Conservation (phyloP, 2,888 invertebrate species). For the Drosophila lacicola region DNA sequence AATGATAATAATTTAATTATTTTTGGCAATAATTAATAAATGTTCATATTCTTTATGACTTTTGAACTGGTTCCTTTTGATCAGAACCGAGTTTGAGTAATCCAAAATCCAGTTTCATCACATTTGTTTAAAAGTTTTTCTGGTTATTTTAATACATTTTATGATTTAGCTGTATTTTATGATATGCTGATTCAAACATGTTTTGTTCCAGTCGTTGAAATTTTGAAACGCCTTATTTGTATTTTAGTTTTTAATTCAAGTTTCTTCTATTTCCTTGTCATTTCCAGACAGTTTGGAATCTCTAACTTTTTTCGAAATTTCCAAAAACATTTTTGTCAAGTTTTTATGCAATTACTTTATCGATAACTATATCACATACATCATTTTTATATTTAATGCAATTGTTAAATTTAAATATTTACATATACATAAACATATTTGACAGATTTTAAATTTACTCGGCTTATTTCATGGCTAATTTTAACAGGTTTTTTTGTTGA, state of each 20-base stretch:
- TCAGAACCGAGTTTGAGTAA: neutral
- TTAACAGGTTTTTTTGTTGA: neutral
- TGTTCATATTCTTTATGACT: neutral
- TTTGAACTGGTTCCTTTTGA: constrained; percentile 2
- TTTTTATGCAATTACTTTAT: too few species aligned
- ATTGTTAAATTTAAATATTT: neutral
- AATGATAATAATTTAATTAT: too few species aligned
- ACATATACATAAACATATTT: too few species aligned
- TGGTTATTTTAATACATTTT: neutral
- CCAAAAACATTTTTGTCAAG: too few species aligned
- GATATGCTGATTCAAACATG: neutral
- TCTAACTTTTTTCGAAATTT: neutral
- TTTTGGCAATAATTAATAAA: too few species aligned
- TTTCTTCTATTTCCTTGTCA: neutral
- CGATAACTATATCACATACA: too few species aligned
- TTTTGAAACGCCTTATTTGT: neutral
- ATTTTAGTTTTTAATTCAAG: neutral
- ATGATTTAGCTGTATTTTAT: neutral
- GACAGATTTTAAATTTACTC: neutral
- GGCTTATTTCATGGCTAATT: neutral
- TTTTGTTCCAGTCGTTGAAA: neutral
- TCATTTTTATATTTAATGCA: neutral
- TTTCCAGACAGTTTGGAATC: neutral
- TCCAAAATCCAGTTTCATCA: neutral
- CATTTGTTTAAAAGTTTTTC: neutral